phyloP scores from a whole-genome alignment of 2,888 invertebrate genomes.

The Cantharis flavilabris region DNA sequence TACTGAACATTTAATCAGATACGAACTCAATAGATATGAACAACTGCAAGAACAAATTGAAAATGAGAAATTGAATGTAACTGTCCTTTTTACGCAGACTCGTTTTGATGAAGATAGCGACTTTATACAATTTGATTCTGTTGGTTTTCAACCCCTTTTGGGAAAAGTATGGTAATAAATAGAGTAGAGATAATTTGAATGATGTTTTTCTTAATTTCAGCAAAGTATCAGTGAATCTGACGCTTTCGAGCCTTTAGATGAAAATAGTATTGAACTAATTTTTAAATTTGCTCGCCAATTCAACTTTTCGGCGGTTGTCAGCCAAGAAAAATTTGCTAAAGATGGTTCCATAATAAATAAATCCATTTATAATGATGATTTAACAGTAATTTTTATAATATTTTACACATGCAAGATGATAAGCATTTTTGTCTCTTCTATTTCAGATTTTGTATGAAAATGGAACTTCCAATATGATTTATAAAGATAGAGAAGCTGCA shows the following conservation, averaged over 20 bases:
- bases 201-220: not conserved
- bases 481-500: not conserved
- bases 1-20: not conserved
- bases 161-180: not conserved
- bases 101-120: not conserved
- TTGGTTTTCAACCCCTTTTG: not conserved
- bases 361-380: not conserved
- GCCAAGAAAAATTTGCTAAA: not conserved
- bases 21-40: not conserved
- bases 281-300: not conserved
- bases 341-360: constrained; percentile 2
- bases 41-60: not conserved
- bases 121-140: not conserved
- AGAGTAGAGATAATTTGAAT: not conserved
- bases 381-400: not conserved
- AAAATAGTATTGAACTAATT: not conserved
- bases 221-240: not conserved
- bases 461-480: not conserved
- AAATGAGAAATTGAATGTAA: not conserved
- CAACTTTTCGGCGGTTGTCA: not conserved
- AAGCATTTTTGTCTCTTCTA: not conserved
- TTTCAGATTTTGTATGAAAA: constrained; percentile 1
- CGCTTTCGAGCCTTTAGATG: not conserved
- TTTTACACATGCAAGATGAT: too few relatives aligned
- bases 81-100: not conserved